Conservation (phyloP, 2,113 vertebrate genomes). For the Taxidea taxus region DNA sequence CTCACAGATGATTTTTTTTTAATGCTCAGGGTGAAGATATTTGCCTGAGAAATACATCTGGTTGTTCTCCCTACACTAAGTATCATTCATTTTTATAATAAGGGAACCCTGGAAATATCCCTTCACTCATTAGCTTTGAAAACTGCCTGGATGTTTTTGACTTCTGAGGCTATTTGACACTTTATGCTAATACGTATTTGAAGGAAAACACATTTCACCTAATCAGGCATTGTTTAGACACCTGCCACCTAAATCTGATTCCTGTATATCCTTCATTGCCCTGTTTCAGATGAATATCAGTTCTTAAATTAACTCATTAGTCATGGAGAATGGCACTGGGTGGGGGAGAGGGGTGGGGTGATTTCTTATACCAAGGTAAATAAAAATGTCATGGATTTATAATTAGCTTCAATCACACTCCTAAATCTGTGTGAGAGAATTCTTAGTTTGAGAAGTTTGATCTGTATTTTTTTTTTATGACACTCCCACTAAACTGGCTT, state of each 20-base stretch:
- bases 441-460: not conserved
- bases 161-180: constrained; percentile 40
- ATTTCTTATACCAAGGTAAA: constrained; percentile 21
- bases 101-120: not conserved
- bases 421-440: not conserved
- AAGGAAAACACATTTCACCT: constrained; percentile 43
- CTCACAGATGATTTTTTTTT: not conserved
- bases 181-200: constrained; percentile 53
- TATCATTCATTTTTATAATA: not conserved
- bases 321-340: not conserved
- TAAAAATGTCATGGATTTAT: constrained; percentile 48
- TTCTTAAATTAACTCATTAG: constrained; percentile 58
- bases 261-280: not conserved
- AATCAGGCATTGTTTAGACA: constrained; percentile 52
- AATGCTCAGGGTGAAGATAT: not conserved
- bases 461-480: constrained; percentile 7
- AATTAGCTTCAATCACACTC: constrained; percentile 24
- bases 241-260: constrained; percentile 31
- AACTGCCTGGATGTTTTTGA: constrained; percentile 30
- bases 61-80: not conserved
- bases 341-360: not conserved
- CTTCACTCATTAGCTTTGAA: not conserved
- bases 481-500: not conserved
- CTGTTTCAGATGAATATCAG: not conserved
- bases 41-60: not conserved